Evolutionary conservation across 2,113 vertebrate genomes (phyloP).

Genomic region (Holacanthus passer): DNA sequence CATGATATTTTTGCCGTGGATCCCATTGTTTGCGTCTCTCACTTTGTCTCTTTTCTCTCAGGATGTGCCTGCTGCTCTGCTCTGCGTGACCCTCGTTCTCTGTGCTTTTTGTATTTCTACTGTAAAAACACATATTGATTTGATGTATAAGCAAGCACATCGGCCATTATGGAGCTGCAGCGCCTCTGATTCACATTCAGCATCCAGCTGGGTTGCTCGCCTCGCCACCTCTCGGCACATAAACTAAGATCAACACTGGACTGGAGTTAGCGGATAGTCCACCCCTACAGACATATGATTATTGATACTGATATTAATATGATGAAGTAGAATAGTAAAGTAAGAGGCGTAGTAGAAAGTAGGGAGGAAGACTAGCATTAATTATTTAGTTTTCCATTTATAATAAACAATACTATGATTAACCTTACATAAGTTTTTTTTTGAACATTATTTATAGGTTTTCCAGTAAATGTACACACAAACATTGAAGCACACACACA

Average conservation of each 20-base stretch:
- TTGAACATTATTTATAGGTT: neutral
- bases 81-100: neutral
- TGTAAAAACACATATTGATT: neutral
- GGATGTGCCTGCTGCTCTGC: neutral
- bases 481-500: neutral
- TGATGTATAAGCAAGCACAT: neutral
- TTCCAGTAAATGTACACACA: neutral
- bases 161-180: neutral
- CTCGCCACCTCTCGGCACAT: neutral
- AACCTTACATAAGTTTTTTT: neutral
- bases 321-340: neutral
- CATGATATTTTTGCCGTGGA: neutral
- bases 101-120: neutral
- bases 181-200: neutral
- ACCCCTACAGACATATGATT: neutral
- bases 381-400: neutral
- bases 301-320: neutral
- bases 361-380: too few relatives aligned
- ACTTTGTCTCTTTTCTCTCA: neutral
- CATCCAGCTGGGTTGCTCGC: neutral
- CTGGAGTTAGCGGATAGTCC: neutral
- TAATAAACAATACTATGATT: neutral
- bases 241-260: neutral
- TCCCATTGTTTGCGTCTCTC: neutral
- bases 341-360: neutral